Evolutionary conservation across 2,888 invertebrate species (phyloP).

Genomic region (Pandemis corylana): DNA sequence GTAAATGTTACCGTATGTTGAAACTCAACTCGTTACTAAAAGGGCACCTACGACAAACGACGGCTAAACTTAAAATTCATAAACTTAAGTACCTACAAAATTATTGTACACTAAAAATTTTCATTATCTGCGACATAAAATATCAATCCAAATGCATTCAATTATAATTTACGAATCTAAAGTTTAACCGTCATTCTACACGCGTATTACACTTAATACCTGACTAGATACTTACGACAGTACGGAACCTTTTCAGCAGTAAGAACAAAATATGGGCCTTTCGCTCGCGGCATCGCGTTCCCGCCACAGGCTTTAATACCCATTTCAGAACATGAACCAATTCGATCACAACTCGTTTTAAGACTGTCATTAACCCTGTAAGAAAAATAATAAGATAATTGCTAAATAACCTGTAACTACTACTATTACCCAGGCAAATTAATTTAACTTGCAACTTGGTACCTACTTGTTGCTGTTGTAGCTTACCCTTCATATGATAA

Average conservation of each 20-base stretch:
- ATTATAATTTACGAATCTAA: too few relatives aligned
- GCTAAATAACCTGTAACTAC: background rate
- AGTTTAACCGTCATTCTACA: too few relatives aligned
- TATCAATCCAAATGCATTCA: too few relatives aligned
- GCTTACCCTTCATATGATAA: slow-evolving; percentile 74
- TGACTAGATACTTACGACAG: slow-evolving; percentile 74
- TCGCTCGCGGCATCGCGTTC: slow-evolving; percentile 61
- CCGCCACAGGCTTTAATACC: slow-evolving; percentile 77
- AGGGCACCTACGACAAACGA: too few relatives aligned
- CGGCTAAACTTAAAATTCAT: too few relatives aligned
- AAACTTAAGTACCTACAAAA: too few relatives aligned
- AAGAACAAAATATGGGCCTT: slow-evolving; percentile 82
- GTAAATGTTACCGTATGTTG: slow-evolving; percentile 5
- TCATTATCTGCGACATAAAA: too few relatives aligned
- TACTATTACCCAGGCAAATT: background rate
- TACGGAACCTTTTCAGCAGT: slow-evolving; percentile 81
- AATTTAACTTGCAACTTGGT: background rate
- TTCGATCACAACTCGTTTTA: slow-evolving; percentile 63
- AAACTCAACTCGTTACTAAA: too few relatives aligned
- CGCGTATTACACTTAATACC: too few relatives aligned
- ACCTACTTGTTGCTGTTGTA: background rate
- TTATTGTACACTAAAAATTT: too few relatives aligned
- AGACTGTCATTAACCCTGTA: slow-evolving; percentile 72
- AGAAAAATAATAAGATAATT: slow-evolving; percentile 15
- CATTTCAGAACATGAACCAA: slow-evolving; percentile 80